Conservation (phyloP, 2,113 vertebrate genomes). For the Tragelaphus imberbis region DNA sequence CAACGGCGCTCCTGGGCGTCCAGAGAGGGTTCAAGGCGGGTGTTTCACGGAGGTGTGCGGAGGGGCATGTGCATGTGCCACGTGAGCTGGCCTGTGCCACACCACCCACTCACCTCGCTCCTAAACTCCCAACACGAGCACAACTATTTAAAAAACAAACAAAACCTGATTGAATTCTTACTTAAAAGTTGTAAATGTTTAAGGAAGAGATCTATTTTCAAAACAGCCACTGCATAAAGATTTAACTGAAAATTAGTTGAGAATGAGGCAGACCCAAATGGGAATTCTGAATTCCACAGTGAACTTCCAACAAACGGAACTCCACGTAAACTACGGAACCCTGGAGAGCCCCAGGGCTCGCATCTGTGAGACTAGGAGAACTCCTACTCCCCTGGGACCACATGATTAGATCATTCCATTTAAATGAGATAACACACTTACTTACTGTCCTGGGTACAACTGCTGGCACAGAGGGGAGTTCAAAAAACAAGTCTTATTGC, state of each 20-base stretch:
- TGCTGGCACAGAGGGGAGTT: background rate
- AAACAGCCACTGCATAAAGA: background rate
- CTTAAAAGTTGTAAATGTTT: background rate
- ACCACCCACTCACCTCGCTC: background rate
- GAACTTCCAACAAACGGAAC: background rate
- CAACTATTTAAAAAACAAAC: background rate
- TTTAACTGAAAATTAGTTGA: background rate
- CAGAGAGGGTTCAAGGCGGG: background rate
- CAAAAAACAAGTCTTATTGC: background rate
- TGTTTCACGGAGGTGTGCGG: accelerated
- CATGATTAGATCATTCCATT: background rate
- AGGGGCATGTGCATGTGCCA: accelerated
- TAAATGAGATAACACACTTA: background rate
- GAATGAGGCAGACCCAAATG: background rate
- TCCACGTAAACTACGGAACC: background rate
- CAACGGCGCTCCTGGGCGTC: background rate
- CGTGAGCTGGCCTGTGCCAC: background rate
- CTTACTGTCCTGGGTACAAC: background rate
- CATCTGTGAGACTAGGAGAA: background rate
- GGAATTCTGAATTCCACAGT: background rate
- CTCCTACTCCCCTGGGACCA: background rate
- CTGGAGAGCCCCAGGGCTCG: background rate
- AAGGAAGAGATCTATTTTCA: background rate
- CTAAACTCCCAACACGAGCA: background rate
- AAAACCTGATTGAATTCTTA: background rate